These are phyloP conservation scores for Fringilla coelebs DNA, from an alignment of 2,797 vertebrate species.

Conservation along the genomic window DNA sequence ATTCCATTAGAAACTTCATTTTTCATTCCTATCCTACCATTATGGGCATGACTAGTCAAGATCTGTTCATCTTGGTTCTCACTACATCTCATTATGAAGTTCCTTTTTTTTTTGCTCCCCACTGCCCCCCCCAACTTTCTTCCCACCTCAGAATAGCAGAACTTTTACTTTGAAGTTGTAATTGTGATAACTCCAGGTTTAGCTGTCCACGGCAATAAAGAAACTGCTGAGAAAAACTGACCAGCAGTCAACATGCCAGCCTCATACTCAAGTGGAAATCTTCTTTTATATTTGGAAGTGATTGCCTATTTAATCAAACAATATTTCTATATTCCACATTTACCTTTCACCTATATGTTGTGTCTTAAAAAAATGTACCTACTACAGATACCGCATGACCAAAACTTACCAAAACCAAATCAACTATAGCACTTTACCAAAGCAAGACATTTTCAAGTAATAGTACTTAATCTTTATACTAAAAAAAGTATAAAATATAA, in stretches of 20 bases:
- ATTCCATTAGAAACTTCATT: background rate
- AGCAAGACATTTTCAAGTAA: background rate
- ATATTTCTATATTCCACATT: background rate
- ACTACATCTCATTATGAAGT: background rate
- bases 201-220: background rate
- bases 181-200: background rate
- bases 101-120: accelerated
- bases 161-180: background rate
- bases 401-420: background rate
- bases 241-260: background rate
- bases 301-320: background rate
- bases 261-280: background rate
- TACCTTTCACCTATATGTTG: background rate
- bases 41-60: background rate
- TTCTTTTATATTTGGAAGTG: background rate
- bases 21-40: background rate
- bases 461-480: background rate
- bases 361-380: background rate
- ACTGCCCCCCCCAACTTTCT: accelerated
- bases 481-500: background rate
- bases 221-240: background rate
- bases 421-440: background rate
- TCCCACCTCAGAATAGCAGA: background rate
- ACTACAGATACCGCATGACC: background rate
- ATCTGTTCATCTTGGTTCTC: background rate